Base-by-base conservation (phyloP, 2,113 vertebrate species). In the Colius striatus region DNA sequence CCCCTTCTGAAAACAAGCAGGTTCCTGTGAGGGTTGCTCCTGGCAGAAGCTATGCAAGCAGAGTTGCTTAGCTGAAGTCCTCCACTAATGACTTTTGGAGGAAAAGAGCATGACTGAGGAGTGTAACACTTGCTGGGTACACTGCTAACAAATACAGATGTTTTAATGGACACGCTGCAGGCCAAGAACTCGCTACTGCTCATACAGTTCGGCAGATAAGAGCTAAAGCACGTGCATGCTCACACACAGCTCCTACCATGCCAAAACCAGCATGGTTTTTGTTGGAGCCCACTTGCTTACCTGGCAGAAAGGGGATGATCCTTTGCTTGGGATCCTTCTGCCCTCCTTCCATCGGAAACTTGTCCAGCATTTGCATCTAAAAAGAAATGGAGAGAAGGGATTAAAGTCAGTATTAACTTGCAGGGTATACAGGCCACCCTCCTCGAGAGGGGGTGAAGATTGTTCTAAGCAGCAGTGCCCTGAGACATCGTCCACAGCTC, bases 321-420 rank as follows among this genome's bases (percentile, higher is more conserved):
- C 99, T 98, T 45, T 99, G 99, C 88, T 99, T 99, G 6, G 99
- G 99, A 92, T 99, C 99, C 97, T 99, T 99, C 98, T 99, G 99
- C 63, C 99, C 99, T 95, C 99, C 99, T 97, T 99, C 99, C 98
- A 99, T 99, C 0, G 99, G 99, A 97, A 99, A 99, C 97, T 99
- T 99, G 97, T 99, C 99, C 98, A 99, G 97, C 98, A 99, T 98
- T 97, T 99, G 99, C 99, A 99, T 99, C 99, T 99, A 92, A 94
- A 55, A 76, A 22, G 13, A 79, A 61, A 92, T 4, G 78, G 68
- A 58, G 87, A 93, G 87, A 61, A 34, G 50, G 53, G 60, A 57
- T 88, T 70, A 6, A 45, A 41, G 58, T 1, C 43, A 45, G 54
- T n/a, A 20, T 29, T 12, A 21, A 74, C 15, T 18, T 18, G 9